These are phyloP conservation scores for Pediacus dermestoides DNA, from an alignment of 2,888 invertebrate species.

Conservation along the genomic window DNA sequence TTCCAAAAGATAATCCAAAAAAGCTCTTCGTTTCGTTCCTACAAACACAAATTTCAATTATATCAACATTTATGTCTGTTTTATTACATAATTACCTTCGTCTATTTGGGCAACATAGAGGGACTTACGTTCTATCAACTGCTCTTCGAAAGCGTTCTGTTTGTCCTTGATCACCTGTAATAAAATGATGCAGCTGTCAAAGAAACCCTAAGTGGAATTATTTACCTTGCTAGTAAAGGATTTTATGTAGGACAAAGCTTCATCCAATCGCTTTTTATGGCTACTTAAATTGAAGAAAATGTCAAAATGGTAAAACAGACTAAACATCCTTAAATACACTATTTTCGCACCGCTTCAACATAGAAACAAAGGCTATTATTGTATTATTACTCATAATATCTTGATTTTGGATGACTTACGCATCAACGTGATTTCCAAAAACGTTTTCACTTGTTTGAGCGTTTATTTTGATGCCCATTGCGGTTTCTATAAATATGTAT, in stretches of 20 bases:
- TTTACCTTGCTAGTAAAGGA: slow-evolving; percentile 25
- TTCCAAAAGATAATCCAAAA: slow-evolving; percentile 53
- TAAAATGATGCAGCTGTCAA: background rate
- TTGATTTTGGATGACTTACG: background rate
- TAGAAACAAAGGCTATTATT: slow-evolving; percentile 15
- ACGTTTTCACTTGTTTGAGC: background rate
- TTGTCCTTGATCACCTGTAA: slow-evolving; percentile 26
- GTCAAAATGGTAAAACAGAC: slow-evolving; percentile 28
- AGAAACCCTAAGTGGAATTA: background rate
- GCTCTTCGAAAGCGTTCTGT: slow-evolving; percentile 17
- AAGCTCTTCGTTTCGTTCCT: slow-evolving; percentile 47
- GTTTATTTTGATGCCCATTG: too few relatives aligned
- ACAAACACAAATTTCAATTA: slow-evolving; percentile 15
- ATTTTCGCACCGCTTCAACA: slow-evolving; percentile 29
- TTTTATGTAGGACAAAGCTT: slow-evolving; percentile 16
- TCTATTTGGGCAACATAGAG: slow-evolving; percentile 25
- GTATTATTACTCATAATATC: background rate
- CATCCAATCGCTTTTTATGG: slow-evolving; percentile 19
- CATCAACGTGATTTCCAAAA: background rate
- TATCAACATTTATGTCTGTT: too few relatives aligned
- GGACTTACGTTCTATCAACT: slow-evolving; percentile 13
- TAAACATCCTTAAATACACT: slow-evolving; percentile 28
- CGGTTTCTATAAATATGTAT: too few relatives aligned
- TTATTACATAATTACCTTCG: slow-evolving; percentile 46
- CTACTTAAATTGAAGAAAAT: slow-evolving; percentile 22